phyloP scores from a whole-genome alignment of 2,888 invertebrate species.

The Troides oblongomaculatus region DNA sequence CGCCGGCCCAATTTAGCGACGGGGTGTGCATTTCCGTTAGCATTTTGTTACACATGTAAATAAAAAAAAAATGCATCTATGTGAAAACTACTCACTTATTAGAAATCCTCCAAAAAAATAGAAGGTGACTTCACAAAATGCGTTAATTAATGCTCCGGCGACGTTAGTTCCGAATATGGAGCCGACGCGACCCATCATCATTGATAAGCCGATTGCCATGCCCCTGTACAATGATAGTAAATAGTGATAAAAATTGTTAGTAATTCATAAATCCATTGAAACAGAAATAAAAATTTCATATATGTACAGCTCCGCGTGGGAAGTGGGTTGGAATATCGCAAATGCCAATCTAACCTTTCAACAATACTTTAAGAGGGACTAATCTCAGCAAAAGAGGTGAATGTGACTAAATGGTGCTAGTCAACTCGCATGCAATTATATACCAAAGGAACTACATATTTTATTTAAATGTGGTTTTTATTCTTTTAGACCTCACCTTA shows the following conservation, averaged over 20 bases:
- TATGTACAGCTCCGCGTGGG: background rate
- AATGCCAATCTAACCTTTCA: too few relatives aligned
- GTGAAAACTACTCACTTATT: slow-evolving; percentile 57
- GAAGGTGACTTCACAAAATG: slow-evolving; percentile 81
- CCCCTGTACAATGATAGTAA: slow-evolving; percentile 59
- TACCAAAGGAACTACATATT: too few relatives aligned
- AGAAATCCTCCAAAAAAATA: slow-evolving; percentile 78
- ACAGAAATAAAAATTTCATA: background rate
- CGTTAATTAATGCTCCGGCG: slow-evolving; percentile 81
- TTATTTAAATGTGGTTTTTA: background rate
- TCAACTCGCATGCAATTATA: too few relatives aligned
- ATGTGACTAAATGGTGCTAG: too few relatives aligned
- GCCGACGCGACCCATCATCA: slow-evolving; percentile 82
- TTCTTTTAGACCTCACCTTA: slow-evolving; percentile 53
- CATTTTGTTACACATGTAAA: too few relatives aligned
- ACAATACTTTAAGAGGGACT: too few relatives aligned
- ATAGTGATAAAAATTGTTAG: too few relatives aligned
- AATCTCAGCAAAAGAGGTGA: too few relatives aligned
- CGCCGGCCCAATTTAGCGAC: too few relatives aligned
- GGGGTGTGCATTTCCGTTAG: too few relatives aligned
- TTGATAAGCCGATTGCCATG: slow-evolving; percentile 81
- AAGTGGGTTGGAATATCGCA: too few relatives aligned
- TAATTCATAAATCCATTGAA: too few relatives aligned
- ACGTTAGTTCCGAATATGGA: slow-evolving; percentile 82
- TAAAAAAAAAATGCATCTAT: background rate